Base-by-base conservation (phyloP, 2,797 vertebrate genomes). In the Alosa sapidissima region DNA sequence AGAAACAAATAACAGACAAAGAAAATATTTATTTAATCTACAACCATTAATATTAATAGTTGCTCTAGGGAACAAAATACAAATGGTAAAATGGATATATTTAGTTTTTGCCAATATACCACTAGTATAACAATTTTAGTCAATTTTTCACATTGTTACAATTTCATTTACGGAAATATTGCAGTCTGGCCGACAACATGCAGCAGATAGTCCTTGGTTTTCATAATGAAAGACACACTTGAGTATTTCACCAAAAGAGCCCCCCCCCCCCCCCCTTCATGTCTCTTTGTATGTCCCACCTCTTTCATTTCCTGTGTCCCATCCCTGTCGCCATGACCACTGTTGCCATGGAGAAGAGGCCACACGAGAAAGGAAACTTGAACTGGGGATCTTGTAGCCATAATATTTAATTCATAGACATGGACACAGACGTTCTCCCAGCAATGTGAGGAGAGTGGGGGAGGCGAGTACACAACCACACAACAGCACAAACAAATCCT, bases 371-470 rank as follows among this genome's bases (percentile, higher is more conserved):
- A 90, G 89, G 95, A 91, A 96, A 95, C 92, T 92, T 83, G 91
- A 95, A 90, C 92, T 90, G 78, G 83, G 81, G 93, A 92, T 95
- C 94, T 91, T 88, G 90, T 93, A 90, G 89, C 91, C 86, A 48
- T 84, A 84, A 96, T 96, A 91, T 95, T 95, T 96, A 94, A 96
- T 96, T 96, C 93, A 96, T 94, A 81, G 54, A 88, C 90, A 49
- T 84, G 85, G 83, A 88, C 83, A 81, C 84, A 87, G 82, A 89
- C 83, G 87, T n/a, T 78, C 72, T 78, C 16, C 72, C 72, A 1
- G 36, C 36, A 45, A 45, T 78, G 11, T 21, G 47, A 78, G 78
- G 4, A 78, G 36, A 11, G 36, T 33, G 11, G 13, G 19, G 36
- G 19, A 47, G 41, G 36, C 19, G 16, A 78, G 72, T 16, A 78